Evolutionary conservation across 2,797 vertebrate genomes (phyloP), one percentile per base, ranked within the genome.

Genomic region (Emydoidea blandingii): DNA sequence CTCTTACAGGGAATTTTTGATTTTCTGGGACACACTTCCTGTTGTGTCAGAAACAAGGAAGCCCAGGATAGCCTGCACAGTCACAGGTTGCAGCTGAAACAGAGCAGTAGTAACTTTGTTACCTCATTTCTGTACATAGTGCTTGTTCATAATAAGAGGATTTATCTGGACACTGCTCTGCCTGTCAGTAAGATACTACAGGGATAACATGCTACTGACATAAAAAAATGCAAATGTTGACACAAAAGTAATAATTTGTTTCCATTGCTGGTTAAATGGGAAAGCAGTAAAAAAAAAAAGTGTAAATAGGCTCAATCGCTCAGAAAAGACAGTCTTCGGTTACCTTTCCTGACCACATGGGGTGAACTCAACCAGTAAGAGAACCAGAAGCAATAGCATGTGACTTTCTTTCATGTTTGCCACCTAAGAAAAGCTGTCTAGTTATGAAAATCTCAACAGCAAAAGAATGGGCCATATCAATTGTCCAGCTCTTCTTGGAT

Each of bases 271-370:
- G 37, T 88, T 14, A 12, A 50, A n/a, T 1, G 90, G 72, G 12
- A 4, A 8, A 1, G 50, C 15, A 16, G 14, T 50, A 15, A 49
- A 49, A 49, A 49, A 49, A 49, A 37, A 59, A 12, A 27, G 49
- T 31, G 12, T 62, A 34, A 15, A 62, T 62, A 31, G 16, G 59
- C 15, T 62, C 59, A 34, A 34, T 62, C 12, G 23, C 27, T 88
- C 0, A 2, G 85, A 91, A 92, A 74, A 8, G 0, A 25, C 31
- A 41, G 5, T 0, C 37, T 29, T 92, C 81, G 29, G n/a, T 0
- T 53, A 15, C 47, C 15, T 81, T 59, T 2, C 80, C 29, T 34
- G 59, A 34, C 59, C 15, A 37, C 68, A 37, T 25, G 68, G 65
- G 68, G 19, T 72, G 25, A 72, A 37, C 21, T 72, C 37, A 72